Base-by-base conservation (phyloP, 2,113 vertebrate species). In the Odocoileus hemionus region DNA sequence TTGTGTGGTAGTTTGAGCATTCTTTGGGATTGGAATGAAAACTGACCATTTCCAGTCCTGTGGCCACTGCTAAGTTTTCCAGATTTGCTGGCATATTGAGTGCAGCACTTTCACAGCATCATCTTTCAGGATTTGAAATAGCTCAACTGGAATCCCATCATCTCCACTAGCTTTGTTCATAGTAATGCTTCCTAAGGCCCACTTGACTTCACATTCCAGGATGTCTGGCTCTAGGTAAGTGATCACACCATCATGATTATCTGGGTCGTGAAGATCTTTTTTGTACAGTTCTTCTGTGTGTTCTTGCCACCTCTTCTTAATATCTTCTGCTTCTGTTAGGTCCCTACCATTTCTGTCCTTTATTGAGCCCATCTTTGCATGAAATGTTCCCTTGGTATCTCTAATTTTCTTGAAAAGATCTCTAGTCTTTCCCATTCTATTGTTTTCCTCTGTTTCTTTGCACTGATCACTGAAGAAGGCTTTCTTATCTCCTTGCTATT, bases 1-100 rank as follows among this genome's bases (percentile, higher is more conserved):
- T 67, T 36, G 1, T 11, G 2, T 0, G 4, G 2, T 2, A 67
- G 17, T 5, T 1, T 67, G 33, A 67, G 17, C 64, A 36, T 21
- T 36, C 1, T 36, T 67, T 11, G 33, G 33, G 2, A 67, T 0
- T 67, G 64, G 64, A 21, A 61, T 33, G 28, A 61, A 61, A 33
- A 61, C 28, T 61, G 60, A 33, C 28, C 60, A 16, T 61, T 61
- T 61, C 60, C 60, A 61, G 13, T 61, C 6, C 28, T 7, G 13
- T 7, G 60, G 14, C 14, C 60, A 61, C 60, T 61, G 60, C 60
- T 30, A 14, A 61, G 60, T 33, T 61, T 61, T 61, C 60, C 60
- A 61, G 7, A 61, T 33, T 61, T 61, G 60, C 60, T 61, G 60
- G 28, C 60, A 30, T 61, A 16, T 7, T 61, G 60, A 61, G 14